Base-by-base conservation (phyloP, 2,888 invertebrate species). In the Timandra comae region DNA sequence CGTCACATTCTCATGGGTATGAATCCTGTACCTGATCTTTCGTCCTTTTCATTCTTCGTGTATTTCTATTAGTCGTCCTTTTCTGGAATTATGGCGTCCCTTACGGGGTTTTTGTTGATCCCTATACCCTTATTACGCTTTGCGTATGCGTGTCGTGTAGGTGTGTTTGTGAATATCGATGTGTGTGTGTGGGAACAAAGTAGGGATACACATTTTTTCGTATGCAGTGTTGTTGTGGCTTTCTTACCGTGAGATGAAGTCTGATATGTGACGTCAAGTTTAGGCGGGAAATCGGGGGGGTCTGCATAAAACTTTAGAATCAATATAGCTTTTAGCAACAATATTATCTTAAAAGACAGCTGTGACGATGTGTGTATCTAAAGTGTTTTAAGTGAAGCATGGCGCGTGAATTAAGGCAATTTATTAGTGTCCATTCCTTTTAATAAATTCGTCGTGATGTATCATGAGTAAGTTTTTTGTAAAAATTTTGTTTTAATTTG, bases 1-100 rank as follows among this genome's bases (percentile, higher is more conserved):
- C 74, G 67, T 73, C 72, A 76, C 70, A 66, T 73, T 69, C 72
- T 69, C 65, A 64, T 62, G 73, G 75, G 77, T 76, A 76, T 66
- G 69, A 71, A 71, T 75, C 66, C 51, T 66, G 63, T 76, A 74
- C 76, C 71, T 73, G 67, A 63, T 67, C 49, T 46, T 64, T 36
- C 46, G 43, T 78, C 76, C 62, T 63, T 65, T 56, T 78, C 67
- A 39, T 51, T 46, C 65, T 33, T 36, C 38, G 42, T 30, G 33
- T 40, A 38, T 46, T 44, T 29, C 24, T 34, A 52, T 53, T 43
- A 43, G 43, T 46, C 56, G 56, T 79, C 73, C 63, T 66, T 61
- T 56, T 76, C 62, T 35, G 47, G 47, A 47, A 54, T 51, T 50
- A 50, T 52, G 49, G 55, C 64, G 67, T 67, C 71, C 74, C 71